Percentiles rank a stretch among this genome's conserved stretches.
Evolutionary conservation across 2,113 vertebrate genomes (phyloP).

Genomic region (Aspidoscelis tigris): DNA sequence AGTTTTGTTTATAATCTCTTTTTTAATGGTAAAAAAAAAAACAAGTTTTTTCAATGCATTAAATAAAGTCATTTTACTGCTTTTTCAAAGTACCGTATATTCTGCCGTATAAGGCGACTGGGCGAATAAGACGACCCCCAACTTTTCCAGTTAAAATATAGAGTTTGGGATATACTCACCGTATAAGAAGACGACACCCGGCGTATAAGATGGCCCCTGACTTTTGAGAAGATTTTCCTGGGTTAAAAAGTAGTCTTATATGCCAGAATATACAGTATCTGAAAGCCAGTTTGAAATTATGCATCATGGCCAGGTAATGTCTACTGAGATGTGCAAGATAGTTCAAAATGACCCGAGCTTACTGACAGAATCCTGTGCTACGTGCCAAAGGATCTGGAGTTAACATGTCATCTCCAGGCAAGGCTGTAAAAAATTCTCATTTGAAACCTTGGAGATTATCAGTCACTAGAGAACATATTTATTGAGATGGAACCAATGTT

Average conservation of each 20-base stretch:
- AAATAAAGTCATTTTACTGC: slow-evolving; percentile 64
- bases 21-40: neutral
- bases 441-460: neutral
- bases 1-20: neutral
- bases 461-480: too few relatives aligned
- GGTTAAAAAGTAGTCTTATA: too few relatives aligned
- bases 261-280: slow-evolving; percentile 22
- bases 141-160: too few relatives aligned
- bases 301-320: slow-evolving; percentile 64
- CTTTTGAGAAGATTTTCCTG: too few relatives aligned
- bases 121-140: too few relatives aligned
- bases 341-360: neutral
- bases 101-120: slow-evolving; percentile 42
- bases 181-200: too few relatives aligned
- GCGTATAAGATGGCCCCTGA: too few relatives aligned
- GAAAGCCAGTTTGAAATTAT: slow-evolving; percentile 53
- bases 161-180: too few relatives aligned
- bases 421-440: too few relatives aligned
- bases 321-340: slow-evolving; percentile 34
- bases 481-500: too few relatives aligned
- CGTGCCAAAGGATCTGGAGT: neutral
- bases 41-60: slow-evolving; percentile 60
- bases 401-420: neutral
- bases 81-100: slow-evolving; percentile 54
- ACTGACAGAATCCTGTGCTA: neutral